Conservation (phyloP, 92 coral and sea anemone species). For the Galaxea fascicularis region DNA sequence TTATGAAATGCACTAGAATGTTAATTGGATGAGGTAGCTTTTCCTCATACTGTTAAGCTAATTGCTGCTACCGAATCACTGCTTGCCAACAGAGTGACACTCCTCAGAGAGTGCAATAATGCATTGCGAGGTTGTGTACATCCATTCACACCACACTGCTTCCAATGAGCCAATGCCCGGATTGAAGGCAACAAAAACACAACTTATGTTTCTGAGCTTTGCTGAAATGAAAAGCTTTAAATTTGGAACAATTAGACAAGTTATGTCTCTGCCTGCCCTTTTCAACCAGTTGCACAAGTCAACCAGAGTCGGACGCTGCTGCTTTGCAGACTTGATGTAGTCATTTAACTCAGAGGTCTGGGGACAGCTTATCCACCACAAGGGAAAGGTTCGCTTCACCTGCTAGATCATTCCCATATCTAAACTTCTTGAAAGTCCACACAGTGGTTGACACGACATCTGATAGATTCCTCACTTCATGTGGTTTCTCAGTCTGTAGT, state of each 20-base stretch:
- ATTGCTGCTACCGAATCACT: not conserved
- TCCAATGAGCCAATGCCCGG: conserved; percentile 39
- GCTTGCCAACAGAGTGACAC: not conserved
- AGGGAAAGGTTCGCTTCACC: conserved; percentile 51
- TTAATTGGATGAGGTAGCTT: conserved; percentile 9
- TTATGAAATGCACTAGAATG: conserved; percentile 34
- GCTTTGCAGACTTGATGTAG: not conserved
- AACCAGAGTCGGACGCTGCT: conserved; percentile 20
- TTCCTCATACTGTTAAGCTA: not conserved
- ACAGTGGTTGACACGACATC: conserved; percentile 55
- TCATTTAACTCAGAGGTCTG: conserved; percentile 45
- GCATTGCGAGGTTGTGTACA: conserved; percentile 54
- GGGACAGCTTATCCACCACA: conserved; percentile 46
- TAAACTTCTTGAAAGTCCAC: conserved; percentile 39
- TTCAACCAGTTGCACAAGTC: conserved; percentile 46
- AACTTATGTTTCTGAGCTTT: conserved; percentile 36
- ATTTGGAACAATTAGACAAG: conserved; percentile 30
- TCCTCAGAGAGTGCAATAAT: conserved; percentile 36
- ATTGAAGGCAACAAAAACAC: conserved; percentile 57
- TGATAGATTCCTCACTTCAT: conserved; percentile 40
- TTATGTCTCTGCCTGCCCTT: conserved; percentile 48
- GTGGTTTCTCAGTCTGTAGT: conserved; percentile 40
- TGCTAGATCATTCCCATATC: conserved; percentile 36
- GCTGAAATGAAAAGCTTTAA: conserved; percentile 36
- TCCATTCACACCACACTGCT: conserved; percentile 56